These are phyloP conservation scores for Tinamus major DNA, from an alignment of 2,797 vertebrate species.

Conservation along the genomic window DNA sequence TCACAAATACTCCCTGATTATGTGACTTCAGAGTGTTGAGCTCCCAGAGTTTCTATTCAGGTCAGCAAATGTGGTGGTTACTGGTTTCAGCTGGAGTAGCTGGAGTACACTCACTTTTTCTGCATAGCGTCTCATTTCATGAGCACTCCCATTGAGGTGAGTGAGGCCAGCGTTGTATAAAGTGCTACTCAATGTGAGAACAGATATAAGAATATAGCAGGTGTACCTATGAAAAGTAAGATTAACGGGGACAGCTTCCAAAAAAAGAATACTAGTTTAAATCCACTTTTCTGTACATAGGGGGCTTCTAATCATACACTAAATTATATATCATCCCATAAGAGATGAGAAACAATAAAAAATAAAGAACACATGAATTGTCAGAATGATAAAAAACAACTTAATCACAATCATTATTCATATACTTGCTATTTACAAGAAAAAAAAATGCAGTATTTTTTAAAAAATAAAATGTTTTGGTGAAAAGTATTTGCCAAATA, in stretches of 20 bases:
- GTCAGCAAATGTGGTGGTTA: background rate
- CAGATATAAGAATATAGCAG: background rate
- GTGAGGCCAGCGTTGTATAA: background rate
- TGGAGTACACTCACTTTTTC: background rate
- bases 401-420: background rate
- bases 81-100: background rate
- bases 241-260: background rate
- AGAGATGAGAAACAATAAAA: background rate
- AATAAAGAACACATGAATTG: background rate
- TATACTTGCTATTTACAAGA: background rate
- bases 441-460: background rate
- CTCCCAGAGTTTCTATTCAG: background rate
- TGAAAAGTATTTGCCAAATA: background rate
- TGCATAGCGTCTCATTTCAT: background rate
- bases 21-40: background rate
- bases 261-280: background rate
- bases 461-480: background rate
- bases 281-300: background rate
- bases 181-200: background rate
- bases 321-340: background rate
- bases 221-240: background rate
- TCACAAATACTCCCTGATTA: background rate
- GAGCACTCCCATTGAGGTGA: accelerated
- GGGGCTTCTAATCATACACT: background rate
- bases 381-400: background rate